Evolutionary conservation across 2,113 vertebrate genomes (phyloP).

Genomic region (Pelobates fuscus): DNA sequence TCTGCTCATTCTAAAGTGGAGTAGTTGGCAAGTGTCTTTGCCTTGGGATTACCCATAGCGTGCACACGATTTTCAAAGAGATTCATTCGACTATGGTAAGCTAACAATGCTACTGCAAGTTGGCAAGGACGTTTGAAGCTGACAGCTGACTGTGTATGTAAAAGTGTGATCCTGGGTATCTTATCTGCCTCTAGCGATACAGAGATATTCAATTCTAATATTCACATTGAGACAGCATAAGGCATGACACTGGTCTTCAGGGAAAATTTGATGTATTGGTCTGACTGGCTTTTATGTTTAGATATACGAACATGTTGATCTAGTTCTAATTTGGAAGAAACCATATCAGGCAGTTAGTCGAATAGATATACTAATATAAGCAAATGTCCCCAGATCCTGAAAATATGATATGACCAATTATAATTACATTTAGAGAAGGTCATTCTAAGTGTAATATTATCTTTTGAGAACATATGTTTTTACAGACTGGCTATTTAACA

Average conservation of each 20-base stretch:
- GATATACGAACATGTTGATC: too few relatives aligned
- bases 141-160: constrained; percentile 31
- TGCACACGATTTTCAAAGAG: constrained; percentile 21
- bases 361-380: too few relatives aligned
- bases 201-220: neutral
- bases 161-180: constrained; percentile 10
- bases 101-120: constrained; percentile 10
- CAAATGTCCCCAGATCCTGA: too few relatives aligned
- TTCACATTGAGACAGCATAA: neutral
- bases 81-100: constrained; percentile 31
- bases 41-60: constrained; percentile 26
- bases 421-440: too few relatives aligned
- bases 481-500: too few relatives aligned
- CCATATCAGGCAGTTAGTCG: too few relatives aligned
- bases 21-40: constrained; percentile 16
- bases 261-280: too few relatives aligned
- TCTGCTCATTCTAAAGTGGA: constrained; percentile 16
- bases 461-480: too few relatives aligned
- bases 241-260: neutral
- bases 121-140: constrained; percentile 18
- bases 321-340: too few relatives aligned
- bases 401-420: too few relatives aligned
- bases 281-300: too few relatives aligned
- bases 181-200: constrained; percentile 19
- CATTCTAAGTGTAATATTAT: too few relatives aligned